A percentile compares a stretch with the other conserved stretches of the same genome.
phyloP scores from a whole-genome alignment of 2,113 vertebrate genomes.

The Sturnira hondurensis region DNA sequence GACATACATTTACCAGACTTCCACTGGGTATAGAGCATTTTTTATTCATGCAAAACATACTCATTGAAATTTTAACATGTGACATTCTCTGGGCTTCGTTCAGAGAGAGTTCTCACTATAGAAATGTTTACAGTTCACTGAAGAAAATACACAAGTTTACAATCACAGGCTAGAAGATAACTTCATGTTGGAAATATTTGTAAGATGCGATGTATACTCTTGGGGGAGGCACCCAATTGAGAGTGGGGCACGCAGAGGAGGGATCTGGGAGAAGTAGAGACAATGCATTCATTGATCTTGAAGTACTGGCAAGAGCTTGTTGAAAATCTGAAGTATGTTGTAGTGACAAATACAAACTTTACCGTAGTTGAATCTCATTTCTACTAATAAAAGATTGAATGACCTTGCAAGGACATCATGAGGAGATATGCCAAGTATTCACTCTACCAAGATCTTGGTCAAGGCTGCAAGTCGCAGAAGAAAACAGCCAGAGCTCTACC shows the following conservation, averaged over 20 bases:
- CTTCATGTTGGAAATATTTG: not conserved
- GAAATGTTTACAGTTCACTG: not conserved
- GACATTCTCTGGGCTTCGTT: not conserved
- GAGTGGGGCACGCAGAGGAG: not conserved
- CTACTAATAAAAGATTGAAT: not conserved
- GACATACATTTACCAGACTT: not conserved
- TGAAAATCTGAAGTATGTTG: not conserved
- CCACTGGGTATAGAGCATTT: not conserved
- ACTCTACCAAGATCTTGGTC: not conserved
- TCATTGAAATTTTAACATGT: not conserved
- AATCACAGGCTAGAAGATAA: not conserved
- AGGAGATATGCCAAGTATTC: fast-evolving
- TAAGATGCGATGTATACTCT: not conserved
- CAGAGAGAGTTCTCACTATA: not conserved
- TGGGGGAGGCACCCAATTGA: not conserved
- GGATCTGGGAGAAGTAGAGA: not conserved
- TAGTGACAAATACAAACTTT: not conserved
- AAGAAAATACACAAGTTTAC: not conserved
- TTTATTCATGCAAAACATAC: not conserved
- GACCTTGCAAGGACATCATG: not conserved
- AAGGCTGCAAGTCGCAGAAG: not conserved
- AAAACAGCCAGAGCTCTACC: not conserved
- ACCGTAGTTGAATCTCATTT: not conserved
- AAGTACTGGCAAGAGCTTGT: not conserved
- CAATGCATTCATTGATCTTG: not conserved